A percentile compares a stretch with the other conserved stretches of the same genome.
Conservation (phyloP, 1,140 invertebrate genomes). For the Platyscapa corneri region DNA sequence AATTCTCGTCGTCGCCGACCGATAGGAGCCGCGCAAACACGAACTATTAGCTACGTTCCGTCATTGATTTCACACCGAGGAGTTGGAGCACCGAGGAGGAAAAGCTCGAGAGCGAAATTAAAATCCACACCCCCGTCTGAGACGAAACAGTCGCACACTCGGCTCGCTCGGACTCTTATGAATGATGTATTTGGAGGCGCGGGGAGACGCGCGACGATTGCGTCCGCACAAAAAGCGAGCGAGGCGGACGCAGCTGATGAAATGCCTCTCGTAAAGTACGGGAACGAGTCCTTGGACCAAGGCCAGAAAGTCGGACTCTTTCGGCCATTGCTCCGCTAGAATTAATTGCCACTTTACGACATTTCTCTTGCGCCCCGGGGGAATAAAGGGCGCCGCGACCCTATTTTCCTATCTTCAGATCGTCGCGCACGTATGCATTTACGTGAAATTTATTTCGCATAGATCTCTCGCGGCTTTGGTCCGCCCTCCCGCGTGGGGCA, state of each 20-base stretch:
- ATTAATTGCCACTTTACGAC: constrained; percentile 28
- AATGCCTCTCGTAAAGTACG: constrained; percentile 16
- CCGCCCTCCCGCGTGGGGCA: no score
- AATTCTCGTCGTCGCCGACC: no score
- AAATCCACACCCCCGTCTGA: not conserved
- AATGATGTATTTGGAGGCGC: constrained; percentile 17
- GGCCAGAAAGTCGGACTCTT: constrained; percentile 9
- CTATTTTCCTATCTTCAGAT: not conserved
- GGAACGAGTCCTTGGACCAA: not conserved
- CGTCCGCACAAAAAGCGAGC: not conserved
- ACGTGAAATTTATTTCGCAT: not conserved
- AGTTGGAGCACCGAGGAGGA: no score
- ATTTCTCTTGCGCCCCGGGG: not conserved
- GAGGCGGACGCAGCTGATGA: not conserved
- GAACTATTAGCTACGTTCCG: no score
- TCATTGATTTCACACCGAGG: no score
- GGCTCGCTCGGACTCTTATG: not conserved
- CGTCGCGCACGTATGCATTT: not conserved
- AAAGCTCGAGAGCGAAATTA: not conserved
- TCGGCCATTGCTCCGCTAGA: constrained; percentile 5
- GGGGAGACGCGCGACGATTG: not conserved
- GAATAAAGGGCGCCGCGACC: not conserved
- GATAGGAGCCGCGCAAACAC: no score
- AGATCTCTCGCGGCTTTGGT: not conserved
- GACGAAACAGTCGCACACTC: no score